Evolutionary conservation across 2,797 vertebrate genomes (phyloP).

Genomic region (Malurus splendens): DNA sequence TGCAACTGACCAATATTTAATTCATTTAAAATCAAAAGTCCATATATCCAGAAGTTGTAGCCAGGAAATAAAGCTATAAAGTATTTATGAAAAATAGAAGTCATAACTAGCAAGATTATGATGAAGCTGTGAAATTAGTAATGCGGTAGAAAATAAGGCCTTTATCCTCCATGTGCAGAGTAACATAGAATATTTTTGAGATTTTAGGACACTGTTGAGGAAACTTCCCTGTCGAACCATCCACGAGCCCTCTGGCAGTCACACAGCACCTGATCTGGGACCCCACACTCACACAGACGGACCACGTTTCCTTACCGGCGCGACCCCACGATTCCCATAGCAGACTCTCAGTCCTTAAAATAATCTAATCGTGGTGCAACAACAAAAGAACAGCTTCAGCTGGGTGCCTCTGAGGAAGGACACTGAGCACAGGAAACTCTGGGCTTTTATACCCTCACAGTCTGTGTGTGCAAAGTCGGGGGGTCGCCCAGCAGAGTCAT

Average conservation of each 20-base stretch:
- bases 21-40: not conserved
- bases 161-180: not conserved
- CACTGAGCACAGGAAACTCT: rapidly evolving
- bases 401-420: not conserved
- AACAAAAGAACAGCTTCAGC: not conserved
- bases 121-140: not conserved
- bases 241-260: not conserved
- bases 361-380: not conserved
- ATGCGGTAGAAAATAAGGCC: not conserved
- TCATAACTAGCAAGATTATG: not conserved
- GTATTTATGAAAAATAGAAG: not conserved
- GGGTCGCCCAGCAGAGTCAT: not conserved
- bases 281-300: not conserved
- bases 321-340: not conserved
- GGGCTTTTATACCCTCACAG: not conserved
- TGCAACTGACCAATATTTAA: not conserved
- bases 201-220: not conserved
- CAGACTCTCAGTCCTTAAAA: not conserved
- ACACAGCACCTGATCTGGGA: not conserved
- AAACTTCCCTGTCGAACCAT: not conserved
- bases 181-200: not conserved
- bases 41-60: not conserved
- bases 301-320: not conserved
- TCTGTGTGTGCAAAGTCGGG: rapidly evolving
- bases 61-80: not conserved